These are phyloP conservation scores for Poeciliopsis gracilis DNA, from an alignment of 2,797 vertebrate genomes.

Conservation along the genomic window DNA sequence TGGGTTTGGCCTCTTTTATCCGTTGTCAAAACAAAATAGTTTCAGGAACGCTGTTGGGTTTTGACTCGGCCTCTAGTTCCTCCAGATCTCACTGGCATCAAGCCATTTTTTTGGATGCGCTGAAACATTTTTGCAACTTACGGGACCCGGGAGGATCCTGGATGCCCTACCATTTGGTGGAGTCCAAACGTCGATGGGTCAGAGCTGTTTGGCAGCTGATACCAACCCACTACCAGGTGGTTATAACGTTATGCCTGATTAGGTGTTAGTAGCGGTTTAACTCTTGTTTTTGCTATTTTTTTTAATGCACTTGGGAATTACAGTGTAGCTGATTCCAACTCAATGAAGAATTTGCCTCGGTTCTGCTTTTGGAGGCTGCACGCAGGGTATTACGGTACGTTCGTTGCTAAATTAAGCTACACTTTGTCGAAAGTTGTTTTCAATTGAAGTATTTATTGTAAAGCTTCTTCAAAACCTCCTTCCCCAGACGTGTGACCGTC, in stretches of 20 bases:
- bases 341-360: slow-evolving; percentile 20
- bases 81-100: background rate
- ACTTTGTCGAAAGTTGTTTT: slow-evolving; percentile 72
- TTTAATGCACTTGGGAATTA: slow-evolving; percentile 53
- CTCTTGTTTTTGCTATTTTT: no score
- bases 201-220: background rate
- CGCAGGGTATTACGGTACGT: slow-evolving; percentile 50
- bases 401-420: slow-evolving; percentile 43
- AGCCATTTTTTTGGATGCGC: background rate
- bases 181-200: background rate
- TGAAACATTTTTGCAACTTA: background rate
- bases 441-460: slow-evolving; percentile 76
- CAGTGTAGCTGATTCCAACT: slow-evolving; percentile 29
- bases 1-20: background rate
- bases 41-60: background rate
- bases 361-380: slow-evolving; percentile 40
- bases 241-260: slow-evolving; percentile 4
- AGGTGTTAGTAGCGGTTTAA: slow-evolving; percentile 2
- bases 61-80: background rate
- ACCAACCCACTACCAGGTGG: background rate
- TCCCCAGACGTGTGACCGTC: slow-evolving; percentile 31
- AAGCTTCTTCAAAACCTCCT: slow-evolving; percentile 37
- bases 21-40: background rate
- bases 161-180: background rate
- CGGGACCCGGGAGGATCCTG: background rate